Base-by-base conservation (phyloP, 1,140 invertebrate genomes). In the Apis dorsata region DNA sequence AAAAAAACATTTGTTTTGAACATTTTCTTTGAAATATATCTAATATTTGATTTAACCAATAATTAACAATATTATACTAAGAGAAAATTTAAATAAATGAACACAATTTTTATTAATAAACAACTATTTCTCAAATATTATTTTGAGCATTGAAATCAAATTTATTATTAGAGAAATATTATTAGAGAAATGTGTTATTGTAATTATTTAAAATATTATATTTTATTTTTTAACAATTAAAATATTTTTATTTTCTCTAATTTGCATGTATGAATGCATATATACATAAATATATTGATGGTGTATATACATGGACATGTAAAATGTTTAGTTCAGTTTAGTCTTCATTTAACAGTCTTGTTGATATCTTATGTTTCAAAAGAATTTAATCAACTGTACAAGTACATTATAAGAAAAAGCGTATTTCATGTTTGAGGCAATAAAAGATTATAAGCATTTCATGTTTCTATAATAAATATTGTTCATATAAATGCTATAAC, bases 401-500 rank as follows among this genome's bases (percentile, higher is more conserved):
- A 59, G 13, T 81, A 53, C 34, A 59, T 75, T 74, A 24, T 68
- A 60, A 68, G 44, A 66, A 66, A 81, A 55, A 60, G 34, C 55
- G 51, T 75, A 63, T n/a, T 65, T 75, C 34, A 34, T 19, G 19
- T 74, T 49, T 8, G 19, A 73, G 60, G 28, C 28, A 74, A 74
- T 81, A n/a, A 57, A 74, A 55, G 10, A 21, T 57, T 24, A 65
- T 49, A 74, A 74, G 28, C 65, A 78, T 69, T 49, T 53, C n/a
- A 13, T 28, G 44, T 80, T 24, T 24, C n/a, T 53, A n/a, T 44
- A 24, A 79, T 70, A 63, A 69, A 81, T 81, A 81, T 81, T 68
- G 19, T 68, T 55, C 49, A 44, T 79, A 79, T 49, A 85, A 87
- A 82, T 79, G 59, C 53, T 79, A 79, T 69, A 83, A 79, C 74